These are phyloP conservation scores for Drosophila lacertosa DNA, from an alignment of 1,140 invertebrate species.

Conservation along the genomic window DNA sequence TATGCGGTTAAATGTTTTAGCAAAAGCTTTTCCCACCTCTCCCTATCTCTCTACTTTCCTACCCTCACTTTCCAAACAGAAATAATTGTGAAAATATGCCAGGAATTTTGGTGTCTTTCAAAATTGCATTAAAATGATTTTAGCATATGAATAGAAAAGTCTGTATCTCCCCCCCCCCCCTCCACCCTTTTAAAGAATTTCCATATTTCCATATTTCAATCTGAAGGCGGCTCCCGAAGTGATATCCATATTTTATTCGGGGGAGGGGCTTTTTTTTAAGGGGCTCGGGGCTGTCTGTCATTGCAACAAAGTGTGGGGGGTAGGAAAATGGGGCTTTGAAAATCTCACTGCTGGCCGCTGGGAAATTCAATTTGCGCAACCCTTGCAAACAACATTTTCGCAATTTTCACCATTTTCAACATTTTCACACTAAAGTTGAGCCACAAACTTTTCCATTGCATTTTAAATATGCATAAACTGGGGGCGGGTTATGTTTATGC, in stretches of 20 bases:
- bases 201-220: slow-evolving; percentile 22
- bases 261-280: too few species aligned
- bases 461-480: slow-evolving; percentile 63
- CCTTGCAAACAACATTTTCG: slow-evolving; percentile 34
- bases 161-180: neutral
- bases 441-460: slow-evolving; percentile 53
- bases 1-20: neutral
- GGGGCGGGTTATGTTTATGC: slow-evolving; percentile 53
- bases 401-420: slow-evolving; percentile 45
- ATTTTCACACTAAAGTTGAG: slow-evolving; percentile 57
- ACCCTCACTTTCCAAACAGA: neutral
- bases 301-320: neutral
- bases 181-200: slow-evolving; percentile 3
- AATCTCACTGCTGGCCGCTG: slow-evolving; percentile 26
- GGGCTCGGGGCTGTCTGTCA: neutral
- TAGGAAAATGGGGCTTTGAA: neutral
- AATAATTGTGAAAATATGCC: slow-evolving; percentile 23
- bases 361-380: slow-evolving; percentile 42
- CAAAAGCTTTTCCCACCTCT: neutral
- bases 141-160: slow-evolving; percentile 16
- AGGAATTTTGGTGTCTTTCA: slow-evolving; percentile 14
- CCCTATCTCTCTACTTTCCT: neutral
- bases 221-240: neutral
- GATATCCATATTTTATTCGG: slow-evolving; percentile 6
- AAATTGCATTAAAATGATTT: slow-evolving; percentile 31